Percentiles rank a stretch among this genome's conserved stretches.
phyloP scores from a whole-genome alignment of 2,113 vertebrate genomes.

The Bucco capensis region DNA sequence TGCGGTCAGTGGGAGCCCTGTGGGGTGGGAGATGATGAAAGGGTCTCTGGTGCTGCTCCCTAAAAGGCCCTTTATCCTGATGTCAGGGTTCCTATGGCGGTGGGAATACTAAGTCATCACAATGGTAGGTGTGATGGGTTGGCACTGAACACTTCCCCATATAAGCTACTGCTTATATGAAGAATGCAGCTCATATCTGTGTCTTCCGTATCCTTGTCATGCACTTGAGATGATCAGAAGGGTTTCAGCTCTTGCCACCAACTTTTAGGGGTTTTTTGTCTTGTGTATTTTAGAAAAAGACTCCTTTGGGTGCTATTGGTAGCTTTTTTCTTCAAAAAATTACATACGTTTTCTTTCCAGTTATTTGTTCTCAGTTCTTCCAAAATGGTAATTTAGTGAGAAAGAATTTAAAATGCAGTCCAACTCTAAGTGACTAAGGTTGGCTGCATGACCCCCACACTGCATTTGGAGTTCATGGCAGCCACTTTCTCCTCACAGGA shows the following conservation, averaged over 20 bases:
- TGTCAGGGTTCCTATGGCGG: not conserved
- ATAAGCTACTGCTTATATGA: not conserved
- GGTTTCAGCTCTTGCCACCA: not conserved
- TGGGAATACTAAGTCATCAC: not conserved
- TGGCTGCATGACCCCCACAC: not conserved
- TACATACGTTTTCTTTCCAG: not conserved
- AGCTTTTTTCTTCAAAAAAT: not conserved
- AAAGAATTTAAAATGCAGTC: not conserved
- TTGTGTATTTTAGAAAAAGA: not conserved
- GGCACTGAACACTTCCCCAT: not conserved
- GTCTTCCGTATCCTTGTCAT: not conserved
- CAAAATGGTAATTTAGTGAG: not conserved
- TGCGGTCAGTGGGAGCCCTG: not conserved
- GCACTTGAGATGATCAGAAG: not conserved
- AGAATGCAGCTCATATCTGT: not conserved
- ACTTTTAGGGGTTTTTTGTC: not conserved
- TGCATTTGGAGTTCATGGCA: not conserved
- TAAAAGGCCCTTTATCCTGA: not conserved
- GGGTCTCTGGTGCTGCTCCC: not conserved
- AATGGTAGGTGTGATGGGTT: not conserved
- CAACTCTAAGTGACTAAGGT: not conserved
- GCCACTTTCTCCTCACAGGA: not conserved
- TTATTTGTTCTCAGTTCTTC: not conserved
- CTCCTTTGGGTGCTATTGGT: not conserved
- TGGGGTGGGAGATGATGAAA: not conserved